These are phyloP conservation scores for Maniola hyperantus DNA, from an alignment of 2,888 invertebrate species.

Conservation along the genomic window DNA sequence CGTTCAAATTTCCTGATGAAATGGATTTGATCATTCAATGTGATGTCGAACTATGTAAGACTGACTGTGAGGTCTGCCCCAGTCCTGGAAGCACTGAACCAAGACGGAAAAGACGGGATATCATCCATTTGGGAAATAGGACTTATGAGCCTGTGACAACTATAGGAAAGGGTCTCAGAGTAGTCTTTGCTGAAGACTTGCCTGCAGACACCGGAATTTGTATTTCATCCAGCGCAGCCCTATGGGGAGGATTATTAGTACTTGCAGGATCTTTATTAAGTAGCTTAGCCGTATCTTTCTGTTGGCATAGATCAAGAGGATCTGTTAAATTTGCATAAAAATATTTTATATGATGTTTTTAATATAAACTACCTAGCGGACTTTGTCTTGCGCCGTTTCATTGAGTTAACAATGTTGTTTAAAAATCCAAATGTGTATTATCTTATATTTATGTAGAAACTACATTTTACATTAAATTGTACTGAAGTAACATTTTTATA, in stretches of 20 bases:
- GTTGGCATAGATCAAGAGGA: conserved; percentile 69
- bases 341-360: neutral
- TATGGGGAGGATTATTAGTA: conserved; percentile 83
- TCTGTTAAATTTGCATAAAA: conserved; percentile 60
- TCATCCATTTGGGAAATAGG: conserved; percentile 73
- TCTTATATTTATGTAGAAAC: neutral
- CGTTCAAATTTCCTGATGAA: conserved; percentile 92
- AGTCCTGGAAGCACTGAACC: conserved; percentile 84
- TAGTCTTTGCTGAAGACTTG: conserved; percentile 87
- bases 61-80: conserved; percentile 89
- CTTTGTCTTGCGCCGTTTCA: neutral
- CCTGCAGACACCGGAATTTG: conserved; percentile 79
- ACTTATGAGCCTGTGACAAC: conserved; percentile 83
- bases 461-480: neutral
- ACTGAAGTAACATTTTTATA: neutral
- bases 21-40: conserved; percentile 92
- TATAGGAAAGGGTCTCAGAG: conserved; percentile 85
- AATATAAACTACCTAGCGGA: neutral
- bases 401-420: neutral
- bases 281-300: conserved; percentile 66
- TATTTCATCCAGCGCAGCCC: conserved; percentile 84
- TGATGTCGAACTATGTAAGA: conserved; percentile 91
- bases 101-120: conserved; percentile 69
- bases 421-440: neutral
- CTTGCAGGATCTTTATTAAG: conserved; percentile 83